Evolutionary conservation across 2,113 vertebrate species (phyloP), one percentile per base, ranked within the genome.

Genomic region (Tricholaema leucomelas): DNA sequence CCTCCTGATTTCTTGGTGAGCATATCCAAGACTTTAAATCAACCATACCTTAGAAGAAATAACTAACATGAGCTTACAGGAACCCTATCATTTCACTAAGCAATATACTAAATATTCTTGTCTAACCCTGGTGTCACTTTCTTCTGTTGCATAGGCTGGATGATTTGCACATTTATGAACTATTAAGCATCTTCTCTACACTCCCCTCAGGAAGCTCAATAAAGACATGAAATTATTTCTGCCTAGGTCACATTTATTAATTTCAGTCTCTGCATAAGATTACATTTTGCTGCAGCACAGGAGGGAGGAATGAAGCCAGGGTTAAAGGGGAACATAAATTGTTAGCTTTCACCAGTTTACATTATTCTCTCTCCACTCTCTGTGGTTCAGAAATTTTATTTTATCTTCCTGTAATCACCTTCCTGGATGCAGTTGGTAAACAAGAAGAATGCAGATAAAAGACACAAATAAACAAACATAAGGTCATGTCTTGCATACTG

Each of bases 321-420:
- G 74, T 94, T 92, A 96, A 96, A 92, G 67, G 64, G 87, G 36
- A 96, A 15, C n/a, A 92, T 91, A 87, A 65, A 91, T 88, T 92
- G 67, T 95, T 94, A 70, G 24, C 38, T 94, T 93, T 91, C 19
- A 4, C 75, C 52, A 38, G 91, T 94, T 93, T 81, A 70, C 25
- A 85, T 94, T 94, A 71, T 61, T 33, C 33, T 93, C 36, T 88
- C 76, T 42, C 78, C n/a, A 76, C 42, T 87, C 54, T 36, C 55
- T 90, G 33, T 56, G 67, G 76, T 52, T 94, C 87, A 85, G 67
- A 80, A 96, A 90, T 96, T 96, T 85, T 93, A 87, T 94, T 94
- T 96, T 95, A 95, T 96, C 74, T 95, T 94, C 54, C 46, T 79
- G 88, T 96, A 97, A 97, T 97, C 90, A 94, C 60, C 30, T 87